Base-by-base conservation (phyloP, 2,888 invertebrate genomes). In the Diarsia rubi region DNA sequence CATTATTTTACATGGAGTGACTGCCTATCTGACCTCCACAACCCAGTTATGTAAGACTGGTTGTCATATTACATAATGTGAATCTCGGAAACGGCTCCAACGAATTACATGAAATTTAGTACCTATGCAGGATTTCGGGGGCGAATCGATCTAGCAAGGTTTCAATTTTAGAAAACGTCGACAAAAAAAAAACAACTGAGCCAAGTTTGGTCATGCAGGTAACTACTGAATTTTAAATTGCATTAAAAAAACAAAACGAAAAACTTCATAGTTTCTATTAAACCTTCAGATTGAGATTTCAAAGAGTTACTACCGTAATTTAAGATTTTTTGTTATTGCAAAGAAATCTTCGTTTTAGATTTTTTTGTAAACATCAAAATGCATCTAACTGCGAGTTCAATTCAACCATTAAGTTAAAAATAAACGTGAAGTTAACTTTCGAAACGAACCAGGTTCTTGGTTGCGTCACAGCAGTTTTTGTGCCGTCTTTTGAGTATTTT, bases 391-490 rank as follows among this genome's bases (percentile, higher is more conserved):
- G 21, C 37, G 19, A 67, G 60, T 45, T 62, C 19, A 37, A 45
- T 47, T 59, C 42, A 21, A 3, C 45, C n/a, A 19, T 31, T 19
- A 9, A 60, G 73, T 64, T 73, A 78, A 78, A 81, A 78, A 81
- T 68, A 78, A 82, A 82, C 77, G 24, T 37, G 14, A 44, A 47
- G 14, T 60, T 69, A 64, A 74, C 75, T 83, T 84, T 79, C 73
- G 47, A 71, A 80, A 72, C 57, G 60, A 24, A 59, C 60, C 45
- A 27, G 14, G 68, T 69, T 62, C 37, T 57, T 19, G 42, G 11
- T 87, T 87, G 63, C 85, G 81, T 86, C 87, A 85, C 60, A 21
- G 8, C 44, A 52, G 47, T 88, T 86, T 89, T 88, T 88, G 80
- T 72, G 57, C 71, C 76, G 60, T 69, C 67, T 82, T 87, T 87